phyloP scores from a whole-genome alignment of 2,797 vertebrate genomes.

The Picus viridis region DNA sequence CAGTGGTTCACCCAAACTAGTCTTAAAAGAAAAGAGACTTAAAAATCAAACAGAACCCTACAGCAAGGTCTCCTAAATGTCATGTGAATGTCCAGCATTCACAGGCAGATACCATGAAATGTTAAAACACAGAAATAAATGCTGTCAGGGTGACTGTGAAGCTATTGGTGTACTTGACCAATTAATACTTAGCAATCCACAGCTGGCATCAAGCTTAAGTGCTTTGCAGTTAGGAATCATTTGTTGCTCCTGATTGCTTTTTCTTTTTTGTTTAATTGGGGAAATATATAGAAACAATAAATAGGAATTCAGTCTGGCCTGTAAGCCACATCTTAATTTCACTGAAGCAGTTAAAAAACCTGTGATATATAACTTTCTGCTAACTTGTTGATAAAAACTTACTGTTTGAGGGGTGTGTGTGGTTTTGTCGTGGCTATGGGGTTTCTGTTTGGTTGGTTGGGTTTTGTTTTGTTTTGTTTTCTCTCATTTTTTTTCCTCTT shows the following conservation, averaged over 20 bases:
- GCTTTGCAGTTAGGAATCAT: not conserved
- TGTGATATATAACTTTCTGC: not conserved
- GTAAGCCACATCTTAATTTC: not conserved
- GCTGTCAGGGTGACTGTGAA: not conserved
- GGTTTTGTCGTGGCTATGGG: not conserved
- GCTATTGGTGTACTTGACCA: not conserved
- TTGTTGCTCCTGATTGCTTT: not conserved
- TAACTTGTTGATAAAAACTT: not conserved
- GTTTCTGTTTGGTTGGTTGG: not conserved
- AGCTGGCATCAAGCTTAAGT: not conserved
- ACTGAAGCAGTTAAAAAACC: not conserved
- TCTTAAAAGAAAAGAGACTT: not conserved
- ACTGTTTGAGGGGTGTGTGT: not conserved
- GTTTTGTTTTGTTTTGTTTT: not conserved
- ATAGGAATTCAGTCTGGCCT: not conserved
- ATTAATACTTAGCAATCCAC: not conserved
- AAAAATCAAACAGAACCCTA: not conserved
- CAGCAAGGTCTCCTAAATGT: constrained; percentile 12
- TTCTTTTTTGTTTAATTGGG: not conserved
- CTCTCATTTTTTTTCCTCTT: not conserved
- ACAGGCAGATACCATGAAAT: not conserved
- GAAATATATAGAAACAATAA: not conserved
- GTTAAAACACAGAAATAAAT: not conserved
- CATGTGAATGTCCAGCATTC: not conserved
- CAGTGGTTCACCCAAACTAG: not conserved